These are phyloP conservation scores for Caenorhabditis uteleia DNA, from an alignment of 2,888 invertebrate species.

Conservation along the genomic window DNA sequence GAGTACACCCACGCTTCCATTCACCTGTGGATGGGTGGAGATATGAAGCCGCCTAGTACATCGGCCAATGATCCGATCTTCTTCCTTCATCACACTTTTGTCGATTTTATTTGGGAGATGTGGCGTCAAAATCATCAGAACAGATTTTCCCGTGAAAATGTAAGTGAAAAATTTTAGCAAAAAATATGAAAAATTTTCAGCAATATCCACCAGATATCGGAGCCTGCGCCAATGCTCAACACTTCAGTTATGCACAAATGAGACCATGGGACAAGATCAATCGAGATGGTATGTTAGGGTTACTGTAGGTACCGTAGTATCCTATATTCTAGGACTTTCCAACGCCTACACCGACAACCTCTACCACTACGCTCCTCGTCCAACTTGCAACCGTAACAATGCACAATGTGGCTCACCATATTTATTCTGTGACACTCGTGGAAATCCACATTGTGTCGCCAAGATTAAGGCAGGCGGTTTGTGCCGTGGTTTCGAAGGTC, in stretches of 20 bases:
- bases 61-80: constrained; percentile 65
- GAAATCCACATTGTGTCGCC: constrained; percentile 63
- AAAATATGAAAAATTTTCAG: constrained; percentile 36
- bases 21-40: constrained; percentile 67
- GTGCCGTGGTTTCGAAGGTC: constrained; percentile 64
- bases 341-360: constrained; percentile 67
- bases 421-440: constrained; percentile 57
- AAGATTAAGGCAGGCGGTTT: constrained; percentile 58
- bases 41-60: constrained; percentile 64
- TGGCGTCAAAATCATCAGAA: constrained; percentile 65
- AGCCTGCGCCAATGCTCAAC: constrained; percentile 65
- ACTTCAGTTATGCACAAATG: constrained; percentile 67
- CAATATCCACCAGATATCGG: constrained; percentile 64
- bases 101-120: constrained; percentile 66
- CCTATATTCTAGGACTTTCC: constrained; percentile 54
- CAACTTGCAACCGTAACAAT: constrained; percentile 58
- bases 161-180: constrained; percentile 6
- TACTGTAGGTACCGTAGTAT: background rate
- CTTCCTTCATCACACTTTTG: constrained; percentile 66
- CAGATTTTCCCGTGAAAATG: constrained; percentile 59
- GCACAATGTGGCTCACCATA: constrained; percentile 58
- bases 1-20: constrained; percentile 67
- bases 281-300: constrained; percentile 49
- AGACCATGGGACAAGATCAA: constrained; percentile 67
- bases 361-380: constrained; percentile 64